A percentile compares a stretch with the other conserved stretches of the same genome.
phyloP scores from a whole-genome alignment of 2,797 vertebrate species.

The Mallotus villosus region DNA sequence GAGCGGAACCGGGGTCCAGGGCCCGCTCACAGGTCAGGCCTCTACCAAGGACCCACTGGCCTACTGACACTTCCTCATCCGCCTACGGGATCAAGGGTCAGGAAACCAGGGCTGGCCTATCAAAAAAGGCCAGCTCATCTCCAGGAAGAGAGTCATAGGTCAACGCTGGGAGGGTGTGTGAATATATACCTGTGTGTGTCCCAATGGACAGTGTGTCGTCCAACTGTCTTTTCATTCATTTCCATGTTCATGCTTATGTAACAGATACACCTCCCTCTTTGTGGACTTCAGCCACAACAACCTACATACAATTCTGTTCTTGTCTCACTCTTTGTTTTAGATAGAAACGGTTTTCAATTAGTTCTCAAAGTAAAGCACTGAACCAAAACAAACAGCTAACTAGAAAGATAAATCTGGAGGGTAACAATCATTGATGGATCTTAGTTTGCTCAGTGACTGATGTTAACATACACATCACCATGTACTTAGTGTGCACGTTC shows the following conservation, averaged over 20 bases:
- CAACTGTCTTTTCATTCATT: no score
- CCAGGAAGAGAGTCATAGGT: conserved; percentile 53
- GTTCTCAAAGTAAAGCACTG: no score
- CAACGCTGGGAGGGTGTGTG: conserved; percentile 28
- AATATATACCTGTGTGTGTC: conserved; percentile 7
- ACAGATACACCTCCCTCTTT: conserved; percentile 31
- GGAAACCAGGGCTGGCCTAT: conserved; percentile 34
- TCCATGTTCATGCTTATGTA: conserved; percentile 52
- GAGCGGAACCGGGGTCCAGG: conserved; percentile 44
- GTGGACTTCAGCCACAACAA: neutral
- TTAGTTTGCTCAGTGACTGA: no score
- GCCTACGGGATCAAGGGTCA: conserved; percentile 50
- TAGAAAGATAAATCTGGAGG: no score
- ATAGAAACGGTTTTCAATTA: no score
- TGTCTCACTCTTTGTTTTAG: neutral
- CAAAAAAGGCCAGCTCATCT: conserved; percentile 60
- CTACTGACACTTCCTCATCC: conserved; percentile 72
- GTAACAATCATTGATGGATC: no score
- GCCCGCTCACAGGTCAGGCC: conserved; percentile 33
- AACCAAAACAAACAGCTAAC: neutral
- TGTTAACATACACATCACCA: neutral
- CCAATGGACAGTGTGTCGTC: conserved; percentile 23
- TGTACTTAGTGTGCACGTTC: conserved; percentile 1
- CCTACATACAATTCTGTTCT: neutral
- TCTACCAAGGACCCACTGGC: conserved; percentile 47